Evolutionary conservation across 2,797 vertebrate species (phyloP), one percentile per base, ranked within the genome.

Genomic region (Eulemur coronatus): DNA sequence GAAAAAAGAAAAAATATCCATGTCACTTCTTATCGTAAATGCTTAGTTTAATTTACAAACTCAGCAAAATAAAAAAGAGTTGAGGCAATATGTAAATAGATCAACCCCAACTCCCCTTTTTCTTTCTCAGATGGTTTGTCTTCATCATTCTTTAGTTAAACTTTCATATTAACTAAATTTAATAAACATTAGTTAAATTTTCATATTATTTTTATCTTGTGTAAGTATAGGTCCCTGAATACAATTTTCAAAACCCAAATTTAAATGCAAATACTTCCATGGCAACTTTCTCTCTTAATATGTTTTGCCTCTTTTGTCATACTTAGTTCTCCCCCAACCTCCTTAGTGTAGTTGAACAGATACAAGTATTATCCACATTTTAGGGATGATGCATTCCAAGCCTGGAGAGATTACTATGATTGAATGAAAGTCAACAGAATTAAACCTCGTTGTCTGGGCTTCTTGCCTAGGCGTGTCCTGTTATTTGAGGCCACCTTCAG

Each of bases 11-110:
- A 26, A 57, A 6, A 28, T 5, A 6, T 75, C 30, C 52, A 8
- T n/a, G 13, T 28, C 30, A 79, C 33, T 95, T 95, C 28, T 94
- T 41, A 95, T 55, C 14, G 33, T 52, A 12, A 76, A 85, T 13
- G 9, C 33, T 85, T 80, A 75, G 52, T 84, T 92, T 82, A 90
- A 91, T 38, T 46, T 4, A 20, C 67, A 89, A 75, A 67, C 5
- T 65, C 75, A 79, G 15, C 0, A 85, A 89, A 93, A 89, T 67
- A 75, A 94, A 92, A 88, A 63, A 52, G n/a, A 69, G 46, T 69
- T 67, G 48, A 67, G 14, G 22, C 24, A 50, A 67, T 33, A n/a
- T 22, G 35, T 22, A 70, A 55, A 65, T 24, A 57, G 26, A 59
- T 75, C 11, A 73, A 33, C 2, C 33, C 14, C 24, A 70, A 20